Percentiles rank a stretch among this genome's conserved stretches.
Evolutionary conservation across 2,113 vertebrate species (phyloP).

Genomic region (Ranitomeya variabilis): DNA sequence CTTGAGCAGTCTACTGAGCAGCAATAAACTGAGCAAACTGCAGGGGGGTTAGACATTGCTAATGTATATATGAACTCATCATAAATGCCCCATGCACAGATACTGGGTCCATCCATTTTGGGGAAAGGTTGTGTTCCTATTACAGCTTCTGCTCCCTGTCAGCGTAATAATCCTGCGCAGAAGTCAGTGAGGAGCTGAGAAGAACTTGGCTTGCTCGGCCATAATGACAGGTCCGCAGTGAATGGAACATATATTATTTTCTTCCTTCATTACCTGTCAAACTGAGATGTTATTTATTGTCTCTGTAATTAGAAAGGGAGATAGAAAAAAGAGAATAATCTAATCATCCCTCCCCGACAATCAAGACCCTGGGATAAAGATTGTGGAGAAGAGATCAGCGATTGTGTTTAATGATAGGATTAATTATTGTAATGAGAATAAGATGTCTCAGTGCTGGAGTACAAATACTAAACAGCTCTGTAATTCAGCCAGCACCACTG

Average conservation of each 20-base stretch:
- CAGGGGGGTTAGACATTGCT: background rate
- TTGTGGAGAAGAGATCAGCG: conserved; percentile 22
- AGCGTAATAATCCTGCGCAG: background rate
- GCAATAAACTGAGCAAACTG: too few species aligned
- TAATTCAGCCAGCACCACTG: background rate
- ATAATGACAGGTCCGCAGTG: background rate
- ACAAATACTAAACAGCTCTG: conserved; percentile 35
- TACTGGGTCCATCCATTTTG: background rate
- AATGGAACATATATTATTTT: background rate
- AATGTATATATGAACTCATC: background rate
- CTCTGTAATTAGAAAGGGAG: conserved; percentile 15
- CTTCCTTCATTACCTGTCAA: conserved; percentile 19
- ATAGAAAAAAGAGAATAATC: background rate
- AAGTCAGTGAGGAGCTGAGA: background rate
- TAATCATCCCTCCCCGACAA: conserved; percentile 10
- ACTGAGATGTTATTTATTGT: conserved; percentile 18
- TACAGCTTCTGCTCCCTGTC: background rate
- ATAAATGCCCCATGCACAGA: background rate
- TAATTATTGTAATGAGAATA: conserved; percentile 49
- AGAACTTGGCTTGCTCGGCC: background rate
- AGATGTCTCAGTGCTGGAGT: background rate
- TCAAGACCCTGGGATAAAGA: conserved; percentile 1
- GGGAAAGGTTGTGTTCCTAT: background rate
- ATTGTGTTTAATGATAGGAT: conserved; percentile 22
- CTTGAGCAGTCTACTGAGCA: too few species aligned